Base-by-base conservation (phyloP, 2,797 vertebrate species). In the Carapus acus region DNA sequence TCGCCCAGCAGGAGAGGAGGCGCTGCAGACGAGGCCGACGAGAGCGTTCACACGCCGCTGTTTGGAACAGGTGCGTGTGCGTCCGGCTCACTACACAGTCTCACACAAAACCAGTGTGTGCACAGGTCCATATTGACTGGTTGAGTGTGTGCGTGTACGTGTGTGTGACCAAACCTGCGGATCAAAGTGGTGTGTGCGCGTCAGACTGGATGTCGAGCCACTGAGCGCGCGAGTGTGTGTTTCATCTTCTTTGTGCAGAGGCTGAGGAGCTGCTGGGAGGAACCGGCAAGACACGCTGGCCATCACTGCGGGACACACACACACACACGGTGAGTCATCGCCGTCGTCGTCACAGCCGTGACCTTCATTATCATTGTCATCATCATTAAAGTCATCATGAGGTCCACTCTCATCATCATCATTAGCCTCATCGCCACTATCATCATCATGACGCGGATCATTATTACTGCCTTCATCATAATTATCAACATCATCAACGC, bases 251-350 rank as follows among this genome's bases (percentile, higher is more conserved):
- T 74, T 79, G 17, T 69, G 55, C 62, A 43, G 74, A 54, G 50
- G 47, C 55, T 23, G 56, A 37, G 24, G 49, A 56, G 37, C 58
- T 73, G 67, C 58, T 38, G 15, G 12, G 33, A 40, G 58, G 68
- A 24, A 65, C 43, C 16, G 6, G 65, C 42, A 61, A 65, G 43
- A 58, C 20, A 17, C 49, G 58, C 29, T 59, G 70, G 5, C 29
- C 50, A 23, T 45, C 77, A 23, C 15, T 27, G 46, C 22, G 8
- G 15, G 65, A 79, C 45, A 81, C 80, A 31, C 60, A 58, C 31
- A 82, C 69, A 72, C 13, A 65, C 39, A 49, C 78, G 86, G 89
- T 90, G 77, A 87, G 84, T 11, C 3, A 8, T 33, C 14, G 27
- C 27, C 16, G 17, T 43, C 47, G n/a, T n/a, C n/a, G n/a, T n/a